Base-by-base conservation (phyloP, 2,888 invertebrate genomes). In the Mythimna albipuncta region DNA sequence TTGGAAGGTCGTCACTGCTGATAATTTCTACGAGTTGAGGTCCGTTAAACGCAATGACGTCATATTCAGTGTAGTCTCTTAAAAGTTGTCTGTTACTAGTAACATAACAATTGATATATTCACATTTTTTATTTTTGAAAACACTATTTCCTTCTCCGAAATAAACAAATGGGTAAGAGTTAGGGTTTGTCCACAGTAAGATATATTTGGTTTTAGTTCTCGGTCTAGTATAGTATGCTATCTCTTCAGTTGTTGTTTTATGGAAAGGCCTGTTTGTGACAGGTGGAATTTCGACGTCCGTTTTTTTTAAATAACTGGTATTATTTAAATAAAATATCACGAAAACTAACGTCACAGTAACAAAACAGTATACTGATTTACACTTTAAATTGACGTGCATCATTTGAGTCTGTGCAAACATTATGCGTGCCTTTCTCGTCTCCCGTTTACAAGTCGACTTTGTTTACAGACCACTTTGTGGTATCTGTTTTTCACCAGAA, bases 61-160 rank as follows among this genome's bases (percentile, higher is more conserved):
- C 91, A 72, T 92, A 95, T 64, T 91, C 88, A 2, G 89, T 88
- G 54, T 89, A 90, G 63, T 89, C 88, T 32, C 85, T 85, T 21
- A 92, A 85, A 65, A 85, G 85, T 32, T 85, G 79, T 50, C 89
- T 85, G 52, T 94, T 87, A 16, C 85, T 87, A 2, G 94, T 94
- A 6, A 95, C 90, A 67, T 90, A 93, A 77, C 95, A 95, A 79
- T 95, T 95, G 1, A 68, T 87, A 82, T 88, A 93, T 66, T 86
- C 68, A 77, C 95, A 95, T 3, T 87, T 89, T 81, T 88, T 92
- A 2, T 89, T 84, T 32, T 85, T 72, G 73, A 95, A 95, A 6
- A 90, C 72, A 41, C 80, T 75, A 63, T 87, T 89, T 11, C 94
- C 94, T 59, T 90, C 87, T 2, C 88, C 91, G 10, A 94, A 90